Evolutionary conservation across 2,113 vertebrate species (phyloP).

Genomic region (Hiodon tergisus): DNA sequence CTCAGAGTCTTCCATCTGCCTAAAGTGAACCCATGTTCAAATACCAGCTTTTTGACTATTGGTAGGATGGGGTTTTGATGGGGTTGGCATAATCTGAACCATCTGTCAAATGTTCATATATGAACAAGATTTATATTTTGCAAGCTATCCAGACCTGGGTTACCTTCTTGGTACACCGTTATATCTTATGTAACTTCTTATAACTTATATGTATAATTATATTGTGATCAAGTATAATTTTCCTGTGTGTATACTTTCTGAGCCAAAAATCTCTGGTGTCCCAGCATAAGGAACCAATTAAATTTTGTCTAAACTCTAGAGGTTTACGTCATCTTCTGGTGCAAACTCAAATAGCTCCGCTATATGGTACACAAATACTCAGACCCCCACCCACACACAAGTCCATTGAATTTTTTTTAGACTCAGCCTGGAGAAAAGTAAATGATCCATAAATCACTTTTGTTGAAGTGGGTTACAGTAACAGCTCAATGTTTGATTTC

Average conservation of each 20-base stretch:
- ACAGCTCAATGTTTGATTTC: background rate
- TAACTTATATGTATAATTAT: too few relatives aligned
- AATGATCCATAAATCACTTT: background rate
- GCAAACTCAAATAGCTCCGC: too few relatives aligned
- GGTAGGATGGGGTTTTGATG: background rate
- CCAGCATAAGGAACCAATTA: too few relatives aligned
- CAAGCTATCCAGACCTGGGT: background rate
- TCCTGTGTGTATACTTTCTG: too few relatives aligned
- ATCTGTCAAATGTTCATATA: constrained; percentile 23
- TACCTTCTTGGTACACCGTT: background rate
- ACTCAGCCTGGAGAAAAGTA: background rate
- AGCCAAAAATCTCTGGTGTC: too few relatives aligned
- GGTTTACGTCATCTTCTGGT: background rate
- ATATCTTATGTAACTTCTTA: too few relatives aligned
- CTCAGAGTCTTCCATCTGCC: constrained; percentile 9
- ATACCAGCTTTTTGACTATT: constrained; percentile 8
- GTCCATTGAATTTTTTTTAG: background rate
- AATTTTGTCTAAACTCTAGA: background rate
- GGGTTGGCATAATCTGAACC: background rate
- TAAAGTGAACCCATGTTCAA: constrained; percentile 8
- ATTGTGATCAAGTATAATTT: too few relatives aligned
- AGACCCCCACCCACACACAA: background rate
- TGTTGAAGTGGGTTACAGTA: background rate
- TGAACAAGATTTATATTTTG: background rate
- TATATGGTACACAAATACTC: background rate